Evolutionary conservation across 2,113 vertebrate species (phyloP), one percentile per base, ranked within the genome.

Genomic region (Mesitornis unicolor): DNA sequence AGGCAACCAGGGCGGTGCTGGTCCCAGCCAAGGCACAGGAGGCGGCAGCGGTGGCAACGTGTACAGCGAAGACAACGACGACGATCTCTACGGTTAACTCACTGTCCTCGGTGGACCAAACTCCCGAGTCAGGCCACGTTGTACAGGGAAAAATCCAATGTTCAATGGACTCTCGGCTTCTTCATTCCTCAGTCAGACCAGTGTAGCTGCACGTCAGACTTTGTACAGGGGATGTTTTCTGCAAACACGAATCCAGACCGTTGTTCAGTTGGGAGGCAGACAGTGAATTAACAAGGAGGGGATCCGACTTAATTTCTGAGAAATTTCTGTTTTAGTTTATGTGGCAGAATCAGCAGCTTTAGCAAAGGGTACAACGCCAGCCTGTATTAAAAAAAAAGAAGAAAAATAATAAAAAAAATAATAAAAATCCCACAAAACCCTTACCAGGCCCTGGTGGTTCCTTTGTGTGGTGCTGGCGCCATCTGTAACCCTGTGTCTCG

Each of bases 41-140:
- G 99, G 99, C 5, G 97, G 98, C 84, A 98, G 98, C 20, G 99
- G 97, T 16, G 98, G 99, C 79, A 99, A 98, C 33, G 98, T 99
- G 87, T 99, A 99, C 98, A 99, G 98, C 7, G 99, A 99, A 98
- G 99, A 99, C 97, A 99, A 99, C 53, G 99, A 99, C 0, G 99
- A 99, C 19, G 99, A 99, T 97, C 99, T 99, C 92, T 99, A 99
- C 17, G 99, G 99, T 98, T 99, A 99, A 99, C 69, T 76, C 77
- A 48, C 94, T 93, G 94, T 97, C 97, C 96, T 96, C 25, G 15
- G 96, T 86, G 97, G 96, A 97, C 93, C 95, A 96, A 98, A 96
- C 97, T 97, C 76, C 95, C 87, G n/a, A 61, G 91, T 70, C 97
- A 96, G 97, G 97, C 98, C 98, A 97, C 94, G 94, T 97, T 99